Conservation (phyloP, 2,888 invertebrate species). For the Eurois occulta region DNA sequence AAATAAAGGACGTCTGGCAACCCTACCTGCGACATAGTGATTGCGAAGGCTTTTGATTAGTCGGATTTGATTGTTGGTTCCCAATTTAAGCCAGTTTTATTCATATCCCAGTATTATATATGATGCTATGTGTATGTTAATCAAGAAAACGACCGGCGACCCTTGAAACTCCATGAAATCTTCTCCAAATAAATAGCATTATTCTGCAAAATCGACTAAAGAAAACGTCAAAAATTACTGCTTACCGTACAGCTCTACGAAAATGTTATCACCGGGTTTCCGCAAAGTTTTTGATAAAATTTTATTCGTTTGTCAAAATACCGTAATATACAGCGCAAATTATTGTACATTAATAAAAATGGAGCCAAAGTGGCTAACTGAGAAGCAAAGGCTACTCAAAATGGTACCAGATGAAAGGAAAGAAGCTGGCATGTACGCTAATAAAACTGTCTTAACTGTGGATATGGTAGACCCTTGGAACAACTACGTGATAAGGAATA, state of each 20-base stretch:
- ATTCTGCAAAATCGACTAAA: conserved; percentile 38
- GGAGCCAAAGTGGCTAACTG: conserved; percentile 85
- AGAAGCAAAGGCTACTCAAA: conserved; percentile 88
- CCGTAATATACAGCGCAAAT: conserved; percentile 50
- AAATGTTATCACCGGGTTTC: conserved; percentile 67
- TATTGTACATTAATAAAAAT: conserved; percentile 79
- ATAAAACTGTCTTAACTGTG: conserved; percentile 84
- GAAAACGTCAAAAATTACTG: conserved; percentile 9
- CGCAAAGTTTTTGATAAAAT: conserved; percentile 61
- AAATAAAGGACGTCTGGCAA: too few species aligned
- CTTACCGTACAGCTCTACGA: conserved; percentile 31
- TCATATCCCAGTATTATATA: too few species aligned
- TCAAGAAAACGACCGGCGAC: background rate
- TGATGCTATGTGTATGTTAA: too few species aligned
- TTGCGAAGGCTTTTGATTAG: background rate
- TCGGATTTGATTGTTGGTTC: background rate
- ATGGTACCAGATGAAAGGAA: conserved; percentile 90
- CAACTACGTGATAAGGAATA: conserved; percentile 83
- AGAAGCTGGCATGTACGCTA: conserved; percentile 74
- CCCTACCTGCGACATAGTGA: background rate
- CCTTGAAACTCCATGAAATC: background rate
- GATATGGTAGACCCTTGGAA: conserved; percentile 90
- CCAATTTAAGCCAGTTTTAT: background rate
- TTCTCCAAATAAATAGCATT: background rate
- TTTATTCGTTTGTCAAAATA: conserved; percentile 45